Evolutionary conservation across 2,113 vertebrate genomes (phyloP), one percentile per base, ranked within the genome.

Genomic region (Trachemys scripta): DNA sequence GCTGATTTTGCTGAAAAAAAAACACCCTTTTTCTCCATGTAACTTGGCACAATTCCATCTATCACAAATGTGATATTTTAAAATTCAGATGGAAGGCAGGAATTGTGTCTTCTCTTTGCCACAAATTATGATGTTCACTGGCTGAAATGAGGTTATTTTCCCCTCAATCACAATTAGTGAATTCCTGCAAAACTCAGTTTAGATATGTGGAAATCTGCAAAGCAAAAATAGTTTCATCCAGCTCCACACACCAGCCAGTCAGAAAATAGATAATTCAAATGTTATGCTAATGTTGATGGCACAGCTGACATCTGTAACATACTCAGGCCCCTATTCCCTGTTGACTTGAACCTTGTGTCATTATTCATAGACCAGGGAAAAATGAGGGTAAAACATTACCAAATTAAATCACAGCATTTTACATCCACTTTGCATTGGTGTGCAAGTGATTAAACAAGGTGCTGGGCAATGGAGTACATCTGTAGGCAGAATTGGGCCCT

Each of bases 1-100:
- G 31, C 27, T 7, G 65, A 0, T 57, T 79, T 87, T 59, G 10
- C 3, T 78, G 53, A 42, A 90, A 91, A 0, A 0, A 92, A 0
- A n/a, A 53, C 49, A 3, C 0, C 2, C 0, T 12, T 91, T 93
- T 91, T 81, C 45, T n/a, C 27, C 65, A 69, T 16, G 95, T 81
- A 42, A n/a, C 8, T 78, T 90, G 31, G 13, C 49, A 72, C 10
- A 51, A 3, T 79, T 72, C n/a, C n/a, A 11, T 72, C 9, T 38
- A 20, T 38, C 65, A 72, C n/a, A 22, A 72, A 72, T 38, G 35
- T 72, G 19, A 38, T 9, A 72, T 72, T 92, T 93, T 20, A 69
- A 29, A 56, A 92, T 51, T 57, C 84, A 42, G 57, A 80, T 27
- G 12, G 14, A 25, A 45, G 14, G 38, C 12, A 17, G 53, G 25